Base-by-base conservation (phyloP, 1,140 invertebrate genomes). In the Drosophila fuyamai region DNA sequence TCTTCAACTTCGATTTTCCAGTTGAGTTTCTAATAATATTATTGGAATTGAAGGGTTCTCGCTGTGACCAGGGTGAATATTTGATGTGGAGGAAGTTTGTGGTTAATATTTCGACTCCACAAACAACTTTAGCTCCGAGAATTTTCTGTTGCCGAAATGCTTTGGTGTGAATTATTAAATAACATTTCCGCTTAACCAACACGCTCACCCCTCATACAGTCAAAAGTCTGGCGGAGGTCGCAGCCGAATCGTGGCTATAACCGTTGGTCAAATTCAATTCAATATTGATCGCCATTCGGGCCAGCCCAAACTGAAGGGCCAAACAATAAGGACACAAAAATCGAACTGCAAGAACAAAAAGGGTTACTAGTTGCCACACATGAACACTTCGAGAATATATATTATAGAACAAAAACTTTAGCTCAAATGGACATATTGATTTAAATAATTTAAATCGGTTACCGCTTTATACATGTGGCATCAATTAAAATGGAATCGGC, bases 1-100 rank as follows among this genome's bases (percentile, higher is more conserved):
- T 50, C 67, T 46, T 61, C 67, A 76, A 63, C 83, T 88, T 89
- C 79, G 79, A 88, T 86, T 86, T 79, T 79, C 65, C 46, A 61
- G 63, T 81, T 76, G 67, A 86, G 86, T 79, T 77, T 89, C 79
- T 70, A 66, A 83, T 83, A 80, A 88, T 76, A 73, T 83, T 83
- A 73, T 82, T 79, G 55, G 50, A 61, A 47, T 32, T 61, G 59
- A 68, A 27, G n/a, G 38, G 14, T 18, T 9, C 32, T 46, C 10
- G n/a, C 13, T 16, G 18, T 1, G 4, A 7, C 13, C 4, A 29
- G 2, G 4, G 12, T 8, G 14, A 27, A 35, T 12, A 8, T 2
- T 14, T 13, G 32, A 29, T 41, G 27, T 12, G 5, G 35, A n/a
- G 8, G 38, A 13, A 32, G 23, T 18, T 29, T 54, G 16, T 27